phyloP scores from a whole-genome alignment of 2,797 vertebrate genomes.

The Triplophysa bombifrons region DNA sequence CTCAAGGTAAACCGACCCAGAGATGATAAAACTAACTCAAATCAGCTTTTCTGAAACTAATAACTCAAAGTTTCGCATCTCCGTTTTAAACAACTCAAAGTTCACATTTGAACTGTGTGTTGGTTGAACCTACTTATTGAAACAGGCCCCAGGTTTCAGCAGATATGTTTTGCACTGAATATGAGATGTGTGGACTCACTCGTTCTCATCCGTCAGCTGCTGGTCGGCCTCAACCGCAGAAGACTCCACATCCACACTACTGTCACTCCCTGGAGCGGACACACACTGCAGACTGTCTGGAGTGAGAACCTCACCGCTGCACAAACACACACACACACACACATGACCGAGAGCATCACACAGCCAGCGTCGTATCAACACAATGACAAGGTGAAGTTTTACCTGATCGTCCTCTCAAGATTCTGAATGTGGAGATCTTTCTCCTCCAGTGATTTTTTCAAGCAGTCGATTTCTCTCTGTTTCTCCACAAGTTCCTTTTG shows the following conservation, averaged over 20 bases:
- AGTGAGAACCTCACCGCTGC: slow-evolving; percentile 67
- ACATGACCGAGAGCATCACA: slow-evolving; percentile 27
- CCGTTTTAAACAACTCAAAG: no score
- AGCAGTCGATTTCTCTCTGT: slow-evolving; percentile 79
- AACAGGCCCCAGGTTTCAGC: no score
- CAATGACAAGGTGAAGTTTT: slow-evolving; percentile 19
- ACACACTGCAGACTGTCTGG: slow-evolving; percentile 67
- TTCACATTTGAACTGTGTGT: no score
- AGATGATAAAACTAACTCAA: no score
- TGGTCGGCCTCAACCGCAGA: slow-evolving; percentile 78
- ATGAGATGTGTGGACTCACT: slow-evolving; percentile 60
- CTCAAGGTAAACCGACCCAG: no score
- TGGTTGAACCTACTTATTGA: no score
- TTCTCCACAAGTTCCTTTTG: slow-evolving; percentile 86
- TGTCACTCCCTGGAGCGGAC: slow-evolving; percentile 74
- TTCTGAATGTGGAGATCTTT: slow-evolving; percentile 81
- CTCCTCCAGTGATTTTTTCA: slow-evolving; percentile 79
- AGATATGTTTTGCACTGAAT: neutral
- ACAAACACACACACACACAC: no score
- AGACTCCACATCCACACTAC: slow-evolving; percentile 74
- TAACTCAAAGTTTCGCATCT: no score
- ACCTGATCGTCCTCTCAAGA: slow-evolving; percentile 86
- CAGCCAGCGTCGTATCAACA: slow-evolving; percentile 10
- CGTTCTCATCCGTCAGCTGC: slow-evolving; percentile 65
- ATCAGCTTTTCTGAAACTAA: no score